phyloP scores from a whole-genome alignment of 2,888 invertebrate genomes.

The Parnassius glacialis region DNA sequence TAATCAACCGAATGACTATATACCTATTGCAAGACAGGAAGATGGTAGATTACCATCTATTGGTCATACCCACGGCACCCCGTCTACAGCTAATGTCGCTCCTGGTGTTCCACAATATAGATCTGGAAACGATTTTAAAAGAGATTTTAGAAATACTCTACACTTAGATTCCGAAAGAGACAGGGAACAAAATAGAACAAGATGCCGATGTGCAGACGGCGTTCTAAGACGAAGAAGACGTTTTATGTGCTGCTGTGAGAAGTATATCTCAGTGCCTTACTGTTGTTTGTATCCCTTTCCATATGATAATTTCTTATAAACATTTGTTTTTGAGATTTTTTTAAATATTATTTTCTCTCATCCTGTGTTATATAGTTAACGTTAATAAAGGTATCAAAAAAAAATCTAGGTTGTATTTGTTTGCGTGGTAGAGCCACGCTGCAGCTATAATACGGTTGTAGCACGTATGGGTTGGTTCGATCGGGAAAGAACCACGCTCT shows the following conservation, averaged over 20 bases:
- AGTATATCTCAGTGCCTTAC: constrained; percentile 10
- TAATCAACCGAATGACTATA: constrained; percentile 5
- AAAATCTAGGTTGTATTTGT: no score
- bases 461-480: no score
- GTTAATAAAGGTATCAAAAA: no score
- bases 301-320: constrained; percentile 16
- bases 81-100: constrained; percentile 4
- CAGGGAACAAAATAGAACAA: constrained; percentile 8
- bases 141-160: constrained; percentile 6
- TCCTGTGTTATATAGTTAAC: no score
- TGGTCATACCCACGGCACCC: background rate
- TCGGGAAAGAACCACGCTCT: no score
- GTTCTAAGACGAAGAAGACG: constrained; percentile 11
- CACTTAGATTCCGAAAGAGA: constrained; percentile 4
- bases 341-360: no score
- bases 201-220: constrained; percentile 14
- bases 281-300: constrained; percentile 15
- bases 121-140: background rate
- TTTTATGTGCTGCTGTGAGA: constrained; percentile 19
- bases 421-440: no score
- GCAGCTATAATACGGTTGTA: no score
- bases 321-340: constrained; percentile 2
- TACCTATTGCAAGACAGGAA: constrained; percentile 5
- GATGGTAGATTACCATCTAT: constrained; percentile 1
- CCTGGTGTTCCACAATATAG: background rate